Evolutionary conservation across 1,140 invertebrate genomes (phyloP).

Genomic region (Drosophila chauvacae): DNA sequence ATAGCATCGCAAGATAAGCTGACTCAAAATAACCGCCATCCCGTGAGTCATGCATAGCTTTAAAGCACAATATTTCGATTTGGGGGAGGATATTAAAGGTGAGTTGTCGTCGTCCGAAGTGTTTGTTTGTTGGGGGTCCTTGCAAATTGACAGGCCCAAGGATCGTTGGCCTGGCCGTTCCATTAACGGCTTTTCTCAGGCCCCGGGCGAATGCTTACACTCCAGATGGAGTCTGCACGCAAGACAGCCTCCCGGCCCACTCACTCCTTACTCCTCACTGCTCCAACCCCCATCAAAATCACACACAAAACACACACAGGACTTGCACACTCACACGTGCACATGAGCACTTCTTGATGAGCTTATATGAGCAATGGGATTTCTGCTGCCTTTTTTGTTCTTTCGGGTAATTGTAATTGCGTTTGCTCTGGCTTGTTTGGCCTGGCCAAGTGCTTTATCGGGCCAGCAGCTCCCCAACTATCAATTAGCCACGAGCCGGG

Average conservation of each 20-base stretch:
- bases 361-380: constrained; percentile 60
- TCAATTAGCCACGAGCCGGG: constrained; percentile 32
- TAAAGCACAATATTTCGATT: background rate
- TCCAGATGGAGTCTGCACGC: constrained; percentile 48
- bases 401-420: constrained; percentile 70
- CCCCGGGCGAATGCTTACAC: constrained; percentile 36
- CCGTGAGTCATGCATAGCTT: constrained; percentile 34
- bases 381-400: constrained; percentile 53
- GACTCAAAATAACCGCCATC: constrained; percentile 15
- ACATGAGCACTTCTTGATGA: constrained; percentile 55
- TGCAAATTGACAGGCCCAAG: constrained; percentile 33
- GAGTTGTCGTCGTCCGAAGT: background rate
- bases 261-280: background rate
- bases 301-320: constrained; percentile 17
- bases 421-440: constrained; percentile 45
- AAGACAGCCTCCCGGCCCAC: constrained; percentile 18
- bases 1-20: constrained; percentile 35
- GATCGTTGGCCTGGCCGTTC: constrained; percentile 25
- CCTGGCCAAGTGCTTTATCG: constrained; percentile 39
- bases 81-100: constrained; percentile 19
- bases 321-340: constrained; percentile 15
- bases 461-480: constrained; percentile 15
- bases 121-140: constrained; percentile 2
- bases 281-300: constrained; percentile 4
- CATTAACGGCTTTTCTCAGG: constrained; percentile 37